Conservation (phyloP, 1,140 invertebrate genomes). For the Venturia canescens region DNA sequence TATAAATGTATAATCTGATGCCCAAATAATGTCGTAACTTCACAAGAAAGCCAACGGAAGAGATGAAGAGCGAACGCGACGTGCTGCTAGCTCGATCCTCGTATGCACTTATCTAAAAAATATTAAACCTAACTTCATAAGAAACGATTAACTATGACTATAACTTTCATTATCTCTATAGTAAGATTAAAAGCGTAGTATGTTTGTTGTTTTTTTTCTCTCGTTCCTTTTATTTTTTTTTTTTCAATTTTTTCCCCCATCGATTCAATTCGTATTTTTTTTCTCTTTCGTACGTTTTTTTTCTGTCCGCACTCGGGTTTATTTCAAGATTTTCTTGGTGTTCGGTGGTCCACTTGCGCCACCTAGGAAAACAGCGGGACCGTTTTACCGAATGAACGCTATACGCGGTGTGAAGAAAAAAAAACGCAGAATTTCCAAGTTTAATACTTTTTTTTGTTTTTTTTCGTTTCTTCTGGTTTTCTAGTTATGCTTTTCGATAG, state of each 20-base stretch:
- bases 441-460: not conserved
- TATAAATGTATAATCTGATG: conserved; percentile 9
- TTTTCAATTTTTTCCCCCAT: not conserved
- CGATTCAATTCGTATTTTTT: conserved; percentile 5
- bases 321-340: conserved; percentile 66
- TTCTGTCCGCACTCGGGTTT: conserved; percentile 36
- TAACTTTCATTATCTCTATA: conserved; percentile 70
- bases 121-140: conserved; percentile 65
- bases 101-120: conserved; percentile 62
- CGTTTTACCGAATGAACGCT: conserved; percentile 24
- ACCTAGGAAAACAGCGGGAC: conserved; percentile 52
- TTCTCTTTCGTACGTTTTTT: conserved; percentile 33
- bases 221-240: conserved; percentile 50
- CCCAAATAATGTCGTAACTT: conserved; percentile 41
- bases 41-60: conserved; percentile 41
- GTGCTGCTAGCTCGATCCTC: conserved; percentile 50
- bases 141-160: conserved; percentile 69
- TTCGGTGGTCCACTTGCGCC: conserved; percentile 52
- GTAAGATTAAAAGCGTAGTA: conserved; percentile 73
- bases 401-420: conserved; percentile 17
- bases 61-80: conserved; percentile 40
- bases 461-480: conserved; percentile 15
- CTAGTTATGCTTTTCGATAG: conserved; percentile 5
- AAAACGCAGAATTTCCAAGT: not conserved
- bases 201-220: conserved; percentile 61